Percentiles rank a stretch among this genome's conserved stretches.
These are phyloP conservation scores for Protobothrops flavoviridis DNA, from an alignment of 2,113 vertebrate species.

Conservation along the genomic window DNA sequence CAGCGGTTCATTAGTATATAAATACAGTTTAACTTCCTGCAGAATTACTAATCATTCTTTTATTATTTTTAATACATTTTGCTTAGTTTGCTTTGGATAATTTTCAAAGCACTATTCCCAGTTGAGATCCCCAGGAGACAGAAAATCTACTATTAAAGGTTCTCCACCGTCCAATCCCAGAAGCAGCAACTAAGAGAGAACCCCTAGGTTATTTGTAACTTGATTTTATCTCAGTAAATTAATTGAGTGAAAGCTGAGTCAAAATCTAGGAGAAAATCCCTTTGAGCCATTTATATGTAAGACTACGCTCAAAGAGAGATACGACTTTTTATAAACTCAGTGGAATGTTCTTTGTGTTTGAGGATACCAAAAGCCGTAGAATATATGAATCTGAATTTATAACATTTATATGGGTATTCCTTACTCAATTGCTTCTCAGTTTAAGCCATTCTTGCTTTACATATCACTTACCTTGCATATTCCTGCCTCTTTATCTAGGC, in stretches of 20 bases:
- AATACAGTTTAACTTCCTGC: conserved; percentile 69
- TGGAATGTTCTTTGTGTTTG: conserved; percentile 73
- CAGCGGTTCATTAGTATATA: conserved; percentile 66
- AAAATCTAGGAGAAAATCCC: conserved; percentile 76
- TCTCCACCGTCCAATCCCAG: conserved; percentile 49
- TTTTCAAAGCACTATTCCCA: conserved; percentile 77
- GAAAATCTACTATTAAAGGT: conserved; percentile 75
- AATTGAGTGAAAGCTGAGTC: conserved; percentile 77
- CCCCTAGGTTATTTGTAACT: conserved; percentile 79
- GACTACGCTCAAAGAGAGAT: conserved; percentile 74
- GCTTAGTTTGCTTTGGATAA: conserved; percentile 77
- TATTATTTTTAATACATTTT: conserved; percentile 74
- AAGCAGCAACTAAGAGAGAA: conserved; percentile 68
- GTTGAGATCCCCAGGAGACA: conserved; percentile 70
- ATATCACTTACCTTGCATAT: not conserved
- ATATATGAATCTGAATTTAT: conserved; percentile 67
- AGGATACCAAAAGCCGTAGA: conserved; percentile 74
- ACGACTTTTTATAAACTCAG: conserved; percentile 78
- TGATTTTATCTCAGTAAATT: conserved; percentile 83
- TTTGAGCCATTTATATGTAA: conserved; percentile 76
- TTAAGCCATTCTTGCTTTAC: not conserved
- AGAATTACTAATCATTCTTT: conserved; percentile 65
- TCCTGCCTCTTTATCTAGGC: not conserved
- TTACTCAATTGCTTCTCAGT: conserved; percentile 42
- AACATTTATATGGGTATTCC: conserved; percentile 45